phyloP scores from a whole-genome alignment of 2,888 invertebrate species.

The Aspidiotus rigidus region DNA sequence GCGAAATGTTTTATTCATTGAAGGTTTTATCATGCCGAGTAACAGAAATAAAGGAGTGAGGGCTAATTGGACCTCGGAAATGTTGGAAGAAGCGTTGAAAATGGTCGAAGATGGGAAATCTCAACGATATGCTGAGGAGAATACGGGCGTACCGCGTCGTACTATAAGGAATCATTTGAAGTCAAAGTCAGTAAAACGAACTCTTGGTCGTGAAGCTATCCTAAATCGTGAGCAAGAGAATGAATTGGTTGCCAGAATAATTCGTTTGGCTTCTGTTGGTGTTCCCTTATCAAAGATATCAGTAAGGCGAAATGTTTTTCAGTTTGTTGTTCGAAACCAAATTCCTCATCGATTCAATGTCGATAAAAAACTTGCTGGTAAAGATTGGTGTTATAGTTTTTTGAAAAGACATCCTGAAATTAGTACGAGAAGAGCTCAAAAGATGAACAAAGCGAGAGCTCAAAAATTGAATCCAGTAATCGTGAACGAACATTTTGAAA shows the following conservation, averaged over 20 bases:
- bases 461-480: constrained; percentile 39
- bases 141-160: constrained; percentile 1
- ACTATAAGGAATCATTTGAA: constrained; percentile 10
- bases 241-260: constrained; percentile 11
- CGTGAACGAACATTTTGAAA: constrained; percentile 39
- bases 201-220: background rate
- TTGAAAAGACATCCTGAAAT: constrained; percentile 37
- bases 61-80: no score
- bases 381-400: constrained; percentile 5
- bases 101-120: no score
- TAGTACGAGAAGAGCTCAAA: constrained; percentile 38
- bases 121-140: background rate
- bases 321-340: constrained; percentile 13
- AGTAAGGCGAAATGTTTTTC: constrained; percentile 12
- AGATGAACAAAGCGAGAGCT: constrained; percentile 39
- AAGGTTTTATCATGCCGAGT: no score
- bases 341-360: constrained; percentile 20
- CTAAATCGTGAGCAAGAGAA: constrained; percentile 13
- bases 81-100: no score
- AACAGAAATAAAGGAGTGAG: no score
- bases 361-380: constrained; percentile 21
- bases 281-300: constrained; percentile 21
- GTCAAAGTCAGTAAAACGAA: background rate
- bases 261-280: constrained; percentile 17
- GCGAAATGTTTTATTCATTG: no score